phyloP scores from a whole-genome alignment of 2,113 vertebrate species.

The Neolamprologus brichardi region DNA sequence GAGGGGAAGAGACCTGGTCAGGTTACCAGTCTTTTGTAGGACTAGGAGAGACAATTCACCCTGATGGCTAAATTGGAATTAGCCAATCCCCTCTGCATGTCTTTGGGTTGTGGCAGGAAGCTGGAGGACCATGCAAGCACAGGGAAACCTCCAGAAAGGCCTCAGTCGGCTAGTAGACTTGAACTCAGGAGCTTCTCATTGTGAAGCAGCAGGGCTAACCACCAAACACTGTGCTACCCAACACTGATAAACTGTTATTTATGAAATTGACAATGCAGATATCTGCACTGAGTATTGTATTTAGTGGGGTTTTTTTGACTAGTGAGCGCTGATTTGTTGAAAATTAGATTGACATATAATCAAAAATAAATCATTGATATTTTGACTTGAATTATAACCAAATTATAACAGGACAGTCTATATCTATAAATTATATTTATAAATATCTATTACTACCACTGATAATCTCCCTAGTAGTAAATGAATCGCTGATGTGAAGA shows the following conservation, averaged over 20 bases:
- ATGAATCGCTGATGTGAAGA: neutral
- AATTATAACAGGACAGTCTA: neutral
- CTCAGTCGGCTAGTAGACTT: neutral
- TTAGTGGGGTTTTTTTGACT: fast-evolving
- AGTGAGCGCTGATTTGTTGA: neutral
- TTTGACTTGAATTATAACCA: neutral
- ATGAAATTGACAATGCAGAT: neutral
- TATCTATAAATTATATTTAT: neutral
- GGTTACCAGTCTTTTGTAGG: neutral
- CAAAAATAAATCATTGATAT: neutral
- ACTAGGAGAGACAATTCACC: neutral
- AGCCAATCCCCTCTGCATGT: neutral
- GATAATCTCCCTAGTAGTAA: neutral
- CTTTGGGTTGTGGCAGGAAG: neutral
- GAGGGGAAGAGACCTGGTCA: neutral
- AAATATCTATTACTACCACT: neutral
- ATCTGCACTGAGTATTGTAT: neutral
- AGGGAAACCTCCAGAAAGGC: neutral
- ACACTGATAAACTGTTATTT: neutral
- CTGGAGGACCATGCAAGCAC: neutral
- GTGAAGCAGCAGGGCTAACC: neutral
- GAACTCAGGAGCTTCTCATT: neutral
- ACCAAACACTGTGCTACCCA: neutral
- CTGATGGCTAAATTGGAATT: neutral
- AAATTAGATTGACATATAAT: neutral